Evolutionary conservation across 2,888 invertebrate genomes (phyloP).

Genomic region (Mythimna albipuncta): DNA sequence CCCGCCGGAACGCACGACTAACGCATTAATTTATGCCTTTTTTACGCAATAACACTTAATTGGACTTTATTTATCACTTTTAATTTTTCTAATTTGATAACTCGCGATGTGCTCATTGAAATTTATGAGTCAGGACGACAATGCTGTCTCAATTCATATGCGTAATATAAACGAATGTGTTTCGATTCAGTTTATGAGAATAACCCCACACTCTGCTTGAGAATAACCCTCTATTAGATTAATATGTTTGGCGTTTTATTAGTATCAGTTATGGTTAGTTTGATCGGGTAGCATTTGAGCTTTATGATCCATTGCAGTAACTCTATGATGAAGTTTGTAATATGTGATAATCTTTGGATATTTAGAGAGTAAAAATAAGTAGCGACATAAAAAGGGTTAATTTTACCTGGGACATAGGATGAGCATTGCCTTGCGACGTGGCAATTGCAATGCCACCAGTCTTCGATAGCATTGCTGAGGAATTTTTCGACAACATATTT

Average conservation of each 20-base stretch:
- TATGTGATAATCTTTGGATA: neutral
- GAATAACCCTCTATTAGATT: conserved; percentile 61
- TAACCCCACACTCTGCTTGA: conserved; percentile 50
- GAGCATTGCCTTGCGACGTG: no score
- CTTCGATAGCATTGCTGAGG: no score
- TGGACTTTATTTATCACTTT: conserved; percentile 90
- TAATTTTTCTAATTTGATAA: conserved; percentile 91
- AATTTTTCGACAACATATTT: no score
- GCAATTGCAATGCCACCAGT: no score
- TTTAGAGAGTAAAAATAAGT: no score
- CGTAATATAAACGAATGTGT: conserved; percentile 85
- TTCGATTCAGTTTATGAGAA: conserved; percentile 76
- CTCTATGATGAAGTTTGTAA: neutral
- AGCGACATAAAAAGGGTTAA: no score
- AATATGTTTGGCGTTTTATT: conserved; percentile 60
- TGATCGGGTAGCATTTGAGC: conserved; percentile 17
- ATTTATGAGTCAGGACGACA: conserved; percentile 81
- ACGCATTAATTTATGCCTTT: conserved; percentile 89
- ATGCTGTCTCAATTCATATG: conserved; percentile 85
- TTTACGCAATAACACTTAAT: conserved; percentile 90
- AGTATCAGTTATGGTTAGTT: conserved; percentile 53
- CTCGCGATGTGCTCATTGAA: conserved; percentile 81
- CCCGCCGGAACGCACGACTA: conserved; percentile 66
- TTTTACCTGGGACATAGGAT: no score
- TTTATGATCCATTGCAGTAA: neutral